phyloP scores from a whole-genome alignment of 1,140 invertebrate species.

The roundworm (Caenorhabditis elegans) region WBcel235 BX284604.4:5390501-5391000 shows the following conservation, averaged over 20 bases:
- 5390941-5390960: not conserved
- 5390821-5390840: not conserved
- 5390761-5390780: not conserved
- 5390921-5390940: not conserved
- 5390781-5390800: not conserved
- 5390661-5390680: not conserved
- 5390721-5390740: not conserved
- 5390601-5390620: not conserved
- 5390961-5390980: not conserved
- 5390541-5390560: not conserved
- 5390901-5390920: not conserved
- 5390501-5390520: not conserved
- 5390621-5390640: not conserved
- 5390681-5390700: not conserved
- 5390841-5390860: not conserved
- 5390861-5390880: not conserved
- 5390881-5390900: not conserved
- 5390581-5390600: not conserved
- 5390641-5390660: not conserved
- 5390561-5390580: not conserved
- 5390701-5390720: not conserved
- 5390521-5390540: not conserved
- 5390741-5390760: not conserved
- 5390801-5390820: not conserved
- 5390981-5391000: not conserved